Evolutionary conservation across 2,888 invertebrate species (phyloP).

Genomic region (Pachymerium ferrugineum): DNA sequence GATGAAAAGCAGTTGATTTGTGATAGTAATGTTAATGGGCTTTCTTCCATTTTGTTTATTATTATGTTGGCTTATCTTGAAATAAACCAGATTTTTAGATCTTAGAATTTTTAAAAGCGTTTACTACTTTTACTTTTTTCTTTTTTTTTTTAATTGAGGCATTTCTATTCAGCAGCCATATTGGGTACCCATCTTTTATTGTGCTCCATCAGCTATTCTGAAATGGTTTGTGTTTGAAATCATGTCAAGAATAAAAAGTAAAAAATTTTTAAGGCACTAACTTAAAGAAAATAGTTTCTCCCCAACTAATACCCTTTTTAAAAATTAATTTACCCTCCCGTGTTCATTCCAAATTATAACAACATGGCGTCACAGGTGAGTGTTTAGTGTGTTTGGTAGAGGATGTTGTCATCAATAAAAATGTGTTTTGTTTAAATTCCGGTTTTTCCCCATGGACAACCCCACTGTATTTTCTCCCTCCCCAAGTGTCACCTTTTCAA

Average conservation of each 20-base stretch:
- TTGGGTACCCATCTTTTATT: conserved; percentile 6
- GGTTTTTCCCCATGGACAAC: conserved; percentile 1
- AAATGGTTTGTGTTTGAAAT: not conserved
- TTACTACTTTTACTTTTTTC: not conserved
- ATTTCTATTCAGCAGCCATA: conserved; percentile 1
- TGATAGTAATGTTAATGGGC: conserved; percentile 13
- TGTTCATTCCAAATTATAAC: not conserved
- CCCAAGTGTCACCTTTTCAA: conserved; percentile 5
- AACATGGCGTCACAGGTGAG: conserved; percentile 6
- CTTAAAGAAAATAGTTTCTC: not conserved
- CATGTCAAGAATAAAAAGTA: not conserved
- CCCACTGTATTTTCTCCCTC: not conserved
- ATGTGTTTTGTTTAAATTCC: conserved; percentile 16
- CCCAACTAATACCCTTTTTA: not conserved
- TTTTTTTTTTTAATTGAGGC: conserved; percentile 12
- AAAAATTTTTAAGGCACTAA: not conserved
- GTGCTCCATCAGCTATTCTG: conserved; percentile 9
- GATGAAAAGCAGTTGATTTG: conserved; percentile 15
- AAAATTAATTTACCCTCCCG: not conserved
- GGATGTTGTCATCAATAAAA: conserved; percentile 16
- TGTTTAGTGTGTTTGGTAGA: conserved; percentile 10
- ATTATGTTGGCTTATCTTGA: not conserved
- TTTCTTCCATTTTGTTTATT: conserved; percentile 5
- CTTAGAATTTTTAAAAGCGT: not conserved
- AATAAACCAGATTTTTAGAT: not conserved